Evolutionary conservation across 2,888 invertebrate genomes (phyloP), one percentile per base, ranked within the genome.

Genomic region (Acronicta alni): DNA sequence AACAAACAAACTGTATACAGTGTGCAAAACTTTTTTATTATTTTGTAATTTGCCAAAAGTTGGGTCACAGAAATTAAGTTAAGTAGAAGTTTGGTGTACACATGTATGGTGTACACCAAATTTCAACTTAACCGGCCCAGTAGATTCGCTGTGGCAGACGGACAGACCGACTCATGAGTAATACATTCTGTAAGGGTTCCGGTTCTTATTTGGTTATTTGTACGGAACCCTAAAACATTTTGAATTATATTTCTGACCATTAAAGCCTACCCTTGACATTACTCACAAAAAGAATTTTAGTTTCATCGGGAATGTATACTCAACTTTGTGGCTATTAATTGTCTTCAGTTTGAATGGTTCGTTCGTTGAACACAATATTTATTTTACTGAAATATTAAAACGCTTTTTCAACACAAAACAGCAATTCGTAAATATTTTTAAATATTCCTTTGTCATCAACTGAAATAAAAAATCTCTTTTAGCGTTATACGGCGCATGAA

Each of bases 401-500:
- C 35, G 12, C 35, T 10, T 16, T 35, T 68, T 17, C n/a, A 48
- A 55, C 14, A 23, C 2, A 16, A 53, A 48, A 67, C 32, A 18
- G 41, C 42, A 45, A 39, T 30, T 20, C 26, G 14, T 41, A 61
- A 17, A 53, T 39, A 17, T 39, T 45, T 32, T 32, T 15, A 14
- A n/a, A 49, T 20, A 57, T 45, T 39, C 16, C 38, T 45, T 20
- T 51, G 32, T 32, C 49, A 20, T 57, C 39, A 38, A 43, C 30
- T 43, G 42, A 23, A 23, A 71, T 42, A 55, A 55, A 35, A 44
- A 67, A 57, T 54, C 30, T 47, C 51, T 55, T 54, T 47, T 44
- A n/a, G 4, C 32, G 30, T 54, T 54, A 54, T 47, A 26, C 38
- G 35, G 17, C n/a, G 18, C 23, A 17, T 41, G 32, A 52, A 45